Evolutionary conservation across 2,888 invertebrate genomes (phyloP).

Genomic region (Cantharis lateralis): DNA sequence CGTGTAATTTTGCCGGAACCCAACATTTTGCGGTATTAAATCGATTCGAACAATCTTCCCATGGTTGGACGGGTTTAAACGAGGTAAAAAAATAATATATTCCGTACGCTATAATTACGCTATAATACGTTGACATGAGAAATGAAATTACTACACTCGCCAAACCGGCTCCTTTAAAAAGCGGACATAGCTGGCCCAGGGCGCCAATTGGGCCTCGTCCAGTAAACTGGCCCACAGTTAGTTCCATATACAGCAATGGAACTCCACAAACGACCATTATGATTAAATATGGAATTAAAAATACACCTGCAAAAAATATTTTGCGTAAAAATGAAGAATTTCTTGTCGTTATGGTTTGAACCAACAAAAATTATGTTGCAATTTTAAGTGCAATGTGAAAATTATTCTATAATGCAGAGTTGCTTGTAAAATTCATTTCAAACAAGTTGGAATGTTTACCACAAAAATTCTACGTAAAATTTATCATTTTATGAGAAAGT

Average conservation of each 20-base stretch:
- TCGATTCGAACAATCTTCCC: constrained; percentile 84
- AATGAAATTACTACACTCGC: constrained; percentile 94
- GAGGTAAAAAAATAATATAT: constrained; percentile 93
- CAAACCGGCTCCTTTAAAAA: constrained; percentile 92
- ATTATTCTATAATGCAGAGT: background rate
- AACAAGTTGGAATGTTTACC: background rate
- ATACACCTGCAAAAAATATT: constrained; percentile 74
- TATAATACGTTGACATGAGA: constrained; percentile 93
- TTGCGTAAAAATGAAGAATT: background rate
- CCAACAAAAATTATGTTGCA: background rate
- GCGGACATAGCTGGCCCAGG: constrained; percentile 86
- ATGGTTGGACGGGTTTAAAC: constrained; percentile 85
- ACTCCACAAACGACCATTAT: constrained; percentile 89
- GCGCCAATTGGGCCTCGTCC: constrained; percentile 91
- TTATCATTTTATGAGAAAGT: background rate
- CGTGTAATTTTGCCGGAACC: constrained; percentile 64
- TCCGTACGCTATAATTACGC: constrained; percentile 93
- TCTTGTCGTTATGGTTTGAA: background rate
- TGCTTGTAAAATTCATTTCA: background rate
- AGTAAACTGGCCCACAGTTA: constrained; percentile 90
- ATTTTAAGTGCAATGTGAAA: background rate
- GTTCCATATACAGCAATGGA: constrained; percentile 92
- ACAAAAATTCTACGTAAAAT: background rate
- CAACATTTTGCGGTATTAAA: constrained; percentile 88
- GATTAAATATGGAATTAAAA: constrained; percentile 92